Conservation (phyloP, 2,113 vertebrate species). For the Crypturellus undulatus region DNA sequence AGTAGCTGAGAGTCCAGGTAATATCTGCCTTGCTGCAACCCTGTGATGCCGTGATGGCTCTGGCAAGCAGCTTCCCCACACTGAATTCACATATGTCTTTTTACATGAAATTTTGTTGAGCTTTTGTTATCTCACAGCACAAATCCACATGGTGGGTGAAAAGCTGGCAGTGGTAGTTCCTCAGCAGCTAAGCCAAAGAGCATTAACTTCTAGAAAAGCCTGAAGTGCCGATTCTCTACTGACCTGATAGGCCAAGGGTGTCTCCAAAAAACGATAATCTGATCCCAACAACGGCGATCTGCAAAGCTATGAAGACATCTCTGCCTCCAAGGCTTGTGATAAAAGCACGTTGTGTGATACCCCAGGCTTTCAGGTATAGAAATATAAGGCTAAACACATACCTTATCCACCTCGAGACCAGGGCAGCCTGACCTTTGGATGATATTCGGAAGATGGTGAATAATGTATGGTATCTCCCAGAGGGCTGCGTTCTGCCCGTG, state of each 20-base stretch:
- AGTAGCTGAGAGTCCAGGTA: not conserved
- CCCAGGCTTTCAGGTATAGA: conserved; percentile 3
- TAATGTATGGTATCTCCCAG: conserved; percentile 53
- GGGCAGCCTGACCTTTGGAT: conserved; percentile 58
- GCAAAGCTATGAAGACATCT: conserved; percentile 40
- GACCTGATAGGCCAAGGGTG: not conserved
- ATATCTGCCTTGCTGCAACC: not conserved
- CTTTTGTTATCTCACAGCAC: not conserved
- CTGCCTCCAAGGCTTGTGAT: conserved; percentile 62
- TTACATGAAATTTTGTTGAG: not conserved
- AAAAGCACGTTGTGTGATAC: not conserved
- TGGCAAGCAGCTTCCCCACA: not conserved
- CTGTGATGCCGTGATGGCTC: rapidly evolving
- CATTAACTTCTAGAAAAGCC: not conserved
- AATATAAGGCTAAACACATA: not conserved
- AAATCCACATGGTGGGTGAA: not conserved
- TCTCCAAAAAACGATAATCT: not conserved
- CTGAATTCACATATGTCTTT: not conserved
- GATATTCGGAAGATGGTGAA: conserved; percentile 44
- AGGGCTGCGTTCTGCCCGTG: conserved; percentile 26
- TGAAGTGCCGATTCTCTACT: not conserved
- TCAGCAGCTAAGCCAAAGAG: not conserved
- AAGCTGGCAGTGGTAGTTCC: not conserved
- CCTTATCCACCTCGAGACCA: conserved; percentile 36
- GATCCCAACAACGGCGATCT: not conserved